A percentile compares a stretch with the other conserved stretches of the same genome.
Evolutionary conservation across 2,888 invertebrate species (phyloP).

Genomic region (Amiota mariae): DNA sequence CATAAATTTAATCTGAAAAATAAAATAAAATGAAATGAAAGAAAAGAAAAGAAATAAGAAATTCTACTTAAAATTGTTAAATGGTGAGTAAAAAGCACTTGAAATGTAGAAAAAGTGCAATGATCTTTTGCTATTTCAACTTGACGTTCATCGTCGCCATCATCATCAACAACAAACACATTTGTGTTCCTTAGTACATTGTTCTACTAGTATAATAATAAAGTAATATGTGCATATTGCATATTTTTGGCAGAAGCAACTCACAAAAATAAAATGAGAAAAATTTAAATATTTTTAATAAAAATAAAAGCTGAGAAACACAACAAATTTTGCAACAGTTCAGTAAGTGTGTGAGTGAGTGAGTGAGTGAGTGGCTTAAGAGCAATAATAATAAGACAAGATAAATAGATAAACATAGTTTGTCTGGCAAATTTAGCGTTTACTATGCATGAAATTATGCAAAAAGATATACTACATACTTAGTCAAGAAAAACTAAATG

Average conservation of each 20-base stretch:
- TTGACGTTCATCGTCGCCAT: neutral
- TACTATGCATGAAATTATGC: constrained; percentile 11
- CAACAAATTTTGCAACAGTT: neutral
- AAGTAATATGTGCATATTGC: neutral
- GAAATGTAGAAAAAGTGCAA: constrained; percentile 4
- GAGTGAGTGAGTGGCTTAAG: too few species aligned
- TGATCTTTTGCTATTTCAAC: neutral
- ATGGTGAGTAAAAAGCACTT: constrained; percentile 1
- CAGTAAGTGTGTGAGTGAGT: too few species aligned
- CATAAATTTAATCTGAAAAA: neutral
- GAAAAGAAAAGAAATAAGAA: neutral
- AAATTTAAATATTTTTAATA: neutral
- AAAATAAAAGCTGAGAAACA: neutral
- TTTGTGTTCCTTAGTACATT: too few species aligned
- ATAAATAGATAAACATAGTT: neutral
- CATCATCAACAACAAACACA: neutral
- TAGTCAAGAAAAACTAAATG: too few species aligned
- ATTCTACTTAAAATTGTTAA: constrained; percentile 10
- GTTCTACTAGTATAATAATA: too few species aligned
- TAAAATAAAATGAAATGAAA: neutral
- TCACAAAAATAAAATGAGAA: neutral
- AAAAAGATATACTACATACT: too few species aligned
- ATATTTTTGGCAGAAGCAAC: constrained; percentile 9
- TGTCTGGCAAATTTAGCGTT: neutral
- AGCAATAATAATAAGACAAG: too few species aligned